Evolutionary conservation across 2,113 vertebrate species (phyloP).

Genomic region (Helogale parvula): DNA sequence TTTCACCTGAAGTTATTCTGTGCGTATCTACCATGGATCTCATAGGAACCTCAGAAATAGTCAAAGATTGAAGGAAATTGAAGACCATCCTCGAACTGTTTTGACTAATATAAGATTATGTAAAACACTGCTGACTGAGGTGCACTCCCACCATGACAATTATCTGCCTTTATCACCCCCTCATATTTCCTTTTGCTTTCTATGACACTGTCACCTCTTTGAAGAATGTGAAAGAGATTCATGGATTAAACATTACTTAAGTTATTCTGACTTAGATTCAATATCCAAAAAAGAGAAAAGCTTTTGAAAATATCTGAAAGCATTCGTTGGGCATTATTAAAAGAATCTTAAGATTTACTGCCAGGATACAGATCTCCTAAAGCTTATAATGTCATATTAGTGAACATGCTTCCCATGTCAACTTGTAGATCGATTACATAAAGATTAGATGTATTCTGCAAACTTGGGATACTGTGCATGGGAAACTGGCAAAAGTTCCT

Average conservation of each 20-base stretch:
- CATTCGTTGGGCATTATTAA: not conserved
- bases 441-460: not conserved
- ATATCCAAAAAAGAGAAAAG: not conserved
- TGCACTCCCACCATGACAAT: not conserved
- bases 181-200: constrained; percentile 23
- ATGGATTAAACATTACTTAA: constrained; percentile 56
- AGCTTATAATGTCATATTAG: not conserved
- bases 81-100: not conserved
- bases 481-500: not conserved
- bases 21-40: not conserved
- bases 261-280: constrained; percentile 41
- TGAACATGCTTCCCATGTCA: not conserved
- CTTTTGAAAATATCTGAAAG: constrained; percentile 29
- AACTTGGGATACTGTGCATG: not conserved
- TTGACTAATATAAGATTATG: constrained; percentile 15
- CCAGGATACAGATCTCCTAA: constrained; percentile 4
- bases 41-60: not conserved
- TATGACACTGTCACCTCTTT: constrained; percentile 21
- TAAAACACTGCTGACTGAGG: constrained; percentile 22
- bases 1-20: not conserved
- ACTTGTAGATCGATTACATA: not conserved
- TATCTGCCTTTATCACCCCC: not conserved
- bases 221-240: constrained; percentile 53
- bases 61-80: not conserved
- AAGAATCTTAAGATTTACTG: not conserved